Base-by-base conservation (phyloP, 2,888 invertebrate species). In the Drosophila koepferae region DNA sequence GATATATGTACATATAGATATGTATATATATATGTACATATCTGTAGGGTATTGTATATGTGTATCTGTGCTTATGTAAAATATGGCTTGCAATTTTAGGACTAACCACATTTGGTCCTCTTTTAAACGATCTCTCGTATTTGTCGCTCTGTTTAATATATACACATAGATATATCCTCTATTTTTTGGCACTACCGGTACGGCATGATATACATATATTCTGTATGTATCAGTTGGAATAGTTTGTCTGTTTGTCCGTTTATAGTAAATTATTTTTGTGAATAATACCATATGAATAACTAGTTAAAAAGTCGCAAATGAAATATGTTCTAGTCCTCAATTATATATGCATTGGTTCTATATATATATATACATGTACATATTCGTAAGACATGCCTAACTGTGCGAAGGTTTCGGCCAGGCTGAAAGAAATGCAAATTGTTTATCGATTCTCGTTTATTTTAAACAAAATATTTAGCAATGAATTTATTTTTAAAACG, bases 81-180 rank as follows among this genome's bases (percentile, higher is more conserved):
- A 86, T 81, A 84, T 14, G 20, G 77, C 63, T 80, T 69, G 64
- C 83, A 86, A 80, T 83, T 83, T 80, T 72, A 78, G 83, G 83
- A 71, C 78, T 51, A 53, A 51, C 43, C 55, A 69, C 41, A 53
- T 60, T 60, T 62, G 72, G 79, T 81, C 80, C 81, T 80, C 66
- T 75, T 78, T 81, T 81, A 82, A 73, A 87, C 76, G 86, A 87
- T 86, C 87, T 86, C 86, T 87, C 71, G 78, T 84, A 81, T 74
- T 83, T 84, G 76, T 86, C 82, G 70, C 76, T 77, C 82, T 82
- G 56, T 81, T 81, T 77, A 63, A 65, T 71, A 71, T 61, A 74
- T 28, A 65, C 58, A 49, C 60, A 54, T 38, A 64, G 62, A 66
- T 70, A 69, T 64, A 53, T 62, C 40, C 58, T 18, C 20, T 38